These are phyloP conservation scores for Lysandra coridon DNA, from an alignment of 2,888 invertebrate genomes.

Conservation along the genomic window DNA sequence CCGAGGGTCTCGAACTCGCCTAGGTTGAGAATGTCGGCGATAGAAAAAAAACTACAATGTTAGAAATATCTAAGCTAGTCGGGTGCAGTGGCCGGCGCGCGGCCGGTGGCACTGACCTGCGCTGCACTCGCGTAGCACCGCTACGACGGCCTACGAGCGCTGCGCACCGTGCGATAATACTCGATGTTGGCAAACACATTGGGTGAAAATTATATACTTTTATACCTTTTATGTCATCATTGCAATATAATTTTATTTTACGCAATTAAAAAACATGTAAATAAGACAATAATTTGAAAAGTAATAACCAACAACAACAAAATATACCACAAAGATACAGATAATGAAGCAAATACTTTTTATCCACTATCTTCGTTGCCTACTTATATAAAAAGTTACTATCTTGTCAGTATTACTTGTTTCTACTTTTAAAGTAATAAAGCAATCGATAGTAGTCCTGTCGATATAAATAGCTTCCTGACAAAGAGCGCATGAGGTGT, in stretches of 20 bases:
- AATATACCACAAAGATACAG: too few relatives aligned
- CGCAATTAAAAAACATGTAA: too few relatives aligned
- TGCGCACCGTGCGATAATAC: conserved; percentile 40
- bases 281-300: too few relatives aligned
- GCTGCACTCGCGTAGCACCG: conserved; percentile 55
- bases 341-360: too few relatives aligned
- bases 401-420: too few relatives aligned
- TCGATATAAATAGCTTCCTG: conserved; percentile 11
- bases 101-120: conserved; percentile 74
- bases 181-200: neutral
- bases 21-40: conserved; percentile 68
- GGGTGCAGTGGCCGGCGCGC: conserved; percentile 75
- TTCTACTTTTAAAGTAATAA: neutral
- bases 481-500: conserved; percentile 52
- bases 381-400: too few relatives aligned
- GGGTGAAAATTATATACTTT: neutral
- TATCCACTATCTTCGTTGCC: too few relatives aligned
- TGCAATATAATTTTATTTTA: neutral
- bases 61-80: conserved; percentile 76
- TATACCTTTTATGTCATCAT: neutral
- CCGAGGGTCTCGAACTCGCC: conserved; percentile 51
- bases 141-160: conserved; percentile 61
- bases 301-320: too few relatives aligned
- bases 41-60: conserved; percentile 75
- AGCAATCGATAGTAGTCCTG: neutral